Evolutionary conservation across 2,797 vertebrate genomes (phyloP).

Genomic region (Pachyuromys duprasi): DNA sequence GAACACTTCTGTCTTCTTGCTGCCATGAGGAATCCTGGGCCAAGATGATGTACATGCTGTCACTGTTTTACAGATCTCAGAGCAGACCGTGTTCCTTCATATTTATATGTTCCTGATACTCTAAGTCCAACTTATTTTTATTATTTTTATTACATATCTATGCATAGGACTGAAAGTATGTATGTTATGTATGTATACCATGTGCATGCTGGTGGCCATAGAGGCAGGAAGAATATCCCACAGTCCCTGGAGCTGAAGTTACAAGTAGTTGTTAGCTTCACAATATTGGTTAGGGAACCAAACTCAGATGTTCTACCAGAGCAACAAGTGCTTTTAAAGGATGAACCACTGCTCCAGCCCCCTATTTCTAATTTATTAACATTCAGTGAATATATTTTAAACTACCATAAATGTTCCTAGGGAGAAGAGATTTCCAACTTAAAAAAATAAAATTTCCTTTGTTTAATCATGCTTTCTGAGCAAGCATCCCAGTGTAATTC

Average conservation of each 20-base stretch:
- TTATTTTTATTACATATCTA: neutral
- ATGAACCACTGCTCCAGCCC: neutral
- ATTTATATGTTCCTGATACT: neutral
- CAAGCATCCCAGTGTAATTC: neutral
- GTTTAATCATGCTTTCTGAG: neutral
- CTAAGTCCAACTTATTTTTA: neutral
- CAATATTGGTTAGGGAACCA: neutral
- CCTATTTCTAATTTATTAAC: neutral
- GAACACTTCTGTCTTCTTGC: neutral
- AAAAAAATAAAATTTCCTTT: slow-evolving; percentile 7
- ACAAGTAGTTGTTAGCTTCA: neutral
- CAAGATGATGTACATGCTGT: neutral
- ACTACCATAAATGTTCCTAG: neutral
- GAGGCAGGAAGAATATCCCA: neutral
- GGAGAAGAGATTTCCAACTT: neutral
- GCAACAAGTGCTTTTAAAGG: neutral
- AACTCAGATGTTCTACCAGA: neutral
- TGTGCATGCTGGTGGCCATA: neutral
- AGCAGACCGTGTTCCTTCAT: neutral
- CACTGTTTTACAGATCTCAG: neutral
- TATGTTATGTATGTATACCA: too few species aligned
- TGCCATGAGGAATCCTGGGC: neutral
- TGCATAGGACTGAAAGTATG: neutral
- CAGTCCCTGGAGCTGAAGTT: neutral
- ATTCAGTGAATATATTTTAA: neutral